phyloP scores from a whole-genome alignment of 1,140 invertebrate species.

The Belonocnema kinseyi region DNA sequence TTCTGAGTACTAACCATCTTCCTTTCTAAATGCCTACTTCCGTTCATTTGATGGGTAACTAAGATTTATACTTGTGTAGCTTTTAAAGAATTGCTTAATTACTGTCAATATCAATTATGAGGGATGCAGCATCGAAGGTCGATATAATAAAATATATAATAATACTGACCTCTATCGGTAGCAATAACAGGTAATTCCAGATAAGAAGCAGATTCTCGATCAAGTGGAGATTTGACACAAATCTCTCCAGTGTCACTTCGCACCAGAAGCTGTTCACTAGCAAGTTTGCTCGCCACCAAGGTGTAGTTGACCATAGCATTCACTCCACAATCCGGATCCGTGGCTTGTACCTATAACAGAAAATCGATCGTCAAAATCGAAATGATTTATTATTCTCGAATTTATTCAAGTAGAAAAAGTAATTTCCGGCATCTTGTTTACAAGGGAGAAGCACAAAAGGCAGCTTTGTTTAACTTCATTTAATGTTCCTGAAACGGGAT shows the following conservation, averaged over 20 bases:
- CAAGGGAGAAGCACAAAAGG: not conserved
- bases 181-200: conserved; percentile 96
- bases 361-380: conserved; percentile 46
- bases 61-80: too few relatives aligned
- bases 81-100: too few relatives aligned
- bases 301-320: conserved; percentile 97
- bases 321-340: conserved; percentile 95
- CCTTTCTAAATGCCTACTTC: too few relatives aligned
- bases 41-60: too few relatives aligned
- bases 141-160: not conserved
- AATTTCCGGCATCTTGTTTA: not conserved
- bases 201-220: conserved; percentile 89
- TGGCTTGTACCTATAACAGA: conserved; percentile 89
- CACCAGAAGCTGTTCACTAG: conserved; percentile 85
- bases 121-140: too few relatives aligned
- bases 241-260: conserved; percentile 91
- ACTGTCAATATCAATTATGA: too few relatives aligned
- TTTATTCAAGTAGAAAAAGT: conserved; percentile 20
- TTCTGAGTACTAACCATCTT: not conserved
- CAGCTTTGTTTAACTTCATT: conserved; percentile 56
- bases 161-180: conserved; percentile 90
- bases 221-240: conserved; percentile 88
- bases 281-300: conserved; percentile 82
- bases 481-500: conserved; percentile 59
- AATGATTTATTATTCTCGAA: not conserved